These are phyloP conservation scores for Hemicrepidius hirtus DNA, from an alignment of 2,888 invertebrate genomes.

Conservation along the genomic window DNA sequence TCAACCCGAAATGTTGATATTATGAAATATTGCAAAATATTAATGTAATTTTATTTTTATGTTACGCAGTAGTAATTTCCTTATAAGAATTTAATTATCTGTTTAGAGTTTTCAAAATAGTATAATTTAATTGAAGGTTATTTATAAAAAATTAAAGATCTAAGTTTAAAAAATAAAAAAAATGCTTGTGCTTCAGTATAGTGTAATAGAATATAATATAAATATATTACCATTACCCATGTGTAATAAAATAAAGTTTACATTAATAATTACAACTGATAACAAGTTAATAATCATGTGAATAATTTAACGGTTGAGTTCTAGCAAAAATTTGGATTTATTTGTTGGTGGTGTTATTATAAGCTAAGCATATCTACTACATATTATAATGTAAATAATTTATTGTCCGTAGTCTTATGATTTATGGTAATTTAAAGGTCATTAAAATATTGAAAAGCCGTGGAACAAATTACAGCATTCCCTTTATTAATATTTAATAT, in stretches of 20 bases:
- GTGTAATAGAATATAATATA: neutral
- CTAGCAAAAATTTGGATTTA: slow-evolving; percentile 12
- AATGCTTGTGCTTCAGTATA: too few relatives aligned
- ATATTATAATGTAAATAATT: slow-evolving; percentile 36
- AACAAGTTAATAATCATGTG: slow-evolving; percentile 5
- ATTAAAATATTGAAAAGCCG: slow-evolving; percentile 51
- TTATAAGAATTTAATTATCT: too few relatives aligned
- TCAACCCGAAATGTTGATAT: too few relatives aligned
- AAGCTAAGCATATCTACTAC: slow-evolving; percentile 25
- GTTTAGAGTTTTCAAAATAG: too few relatives aligned
- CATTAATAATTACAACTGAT: neutral
- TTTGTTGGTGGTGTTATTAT: slow-evolving; percentile 13
- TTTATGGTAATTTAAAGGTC: slow-evolving; percentile 45
- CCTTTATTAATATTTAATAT: slow-evolving; percentile 49
- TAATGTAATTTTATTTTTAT: too few relatives aligned
- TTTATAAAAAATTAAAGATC: too few relatives aligned
- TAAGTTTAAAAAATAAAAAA: too few relatives aligned
- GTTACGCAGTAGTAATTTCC: too few relatives aligned
- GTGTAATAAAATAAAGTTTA: neutral
- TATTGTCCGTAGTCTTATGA: slow-evolving; percentile 39
- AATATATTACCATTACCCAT: neutral
- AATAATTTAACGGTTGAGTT: slow-evolving; percentile 1
- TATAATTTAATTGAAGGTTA: too few relatives aligned
- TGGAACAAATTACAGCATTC: slow-evolving; percentile 47
- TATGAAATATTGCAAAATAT: too few relatives aligned